Base-by-base conservation (phyloP, 1,140 invertebrate species). In the Drosophila sechellia region DNA sequence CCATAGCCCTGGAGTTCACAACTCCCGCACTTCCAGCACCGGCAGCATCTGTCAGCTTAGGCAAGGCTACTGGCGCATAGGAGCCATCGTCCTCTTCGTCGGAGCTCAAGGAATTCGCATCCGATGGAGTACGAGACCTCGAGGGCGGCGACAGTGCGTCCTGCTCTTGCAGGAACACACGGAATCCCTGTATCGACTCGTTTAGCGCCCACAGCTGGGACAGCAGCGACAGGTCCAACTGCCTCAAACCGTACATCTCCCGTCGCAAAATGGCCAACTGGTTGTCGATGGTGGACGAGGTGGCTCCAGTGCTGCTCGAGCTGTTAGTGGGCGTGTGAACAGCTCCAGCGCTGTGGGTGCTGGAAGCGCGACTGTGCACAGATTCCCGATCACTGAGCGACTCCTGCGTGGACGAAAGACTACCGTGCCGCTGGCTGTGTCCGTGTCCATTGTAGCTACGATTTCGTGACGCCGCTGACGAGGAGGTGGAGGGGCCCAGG, bases 201-300 rank as follows among this genome's bases (percentile, higher is more conserved):
- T 97, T 97, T 5, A 98, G 92, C 0, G 96, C 95, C 96, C 96
- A 97, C 58, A 98, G 93, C 92, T 98, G 97, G 3, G 96, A 97
- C 2, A 98, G 93, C 25, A 98, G 92, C 0, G 96, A 97, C 31
- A 98, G 93, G 90, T 98, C 97, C 90, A 97, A 83, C 86, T 98
- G 96, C 11, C 97, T 94, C 1, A 98, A 93, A 70, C 96, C 96
- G 76, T 96, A 96, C 97, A 97, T 97, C 95, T 97, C 96, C 80
- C 96, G 95, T 76, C 96, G 94, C 40, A 97, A 93, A 66, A 96
- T 95, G 3, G 96, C 95, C 78, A 97, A 92, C 83, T 97, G 96
- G 12, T 95, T 95, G 83, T 97, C 97, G 61, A 97, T 96, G 13
- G 84, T 90, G 13, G 95, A 95, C 1, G 95, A 93, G 56, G 95